Evolutionary conservation across 1,140 invertebrate genomes (phyloP).

Genomic region (Drosophila punjabiensis): DNA sequence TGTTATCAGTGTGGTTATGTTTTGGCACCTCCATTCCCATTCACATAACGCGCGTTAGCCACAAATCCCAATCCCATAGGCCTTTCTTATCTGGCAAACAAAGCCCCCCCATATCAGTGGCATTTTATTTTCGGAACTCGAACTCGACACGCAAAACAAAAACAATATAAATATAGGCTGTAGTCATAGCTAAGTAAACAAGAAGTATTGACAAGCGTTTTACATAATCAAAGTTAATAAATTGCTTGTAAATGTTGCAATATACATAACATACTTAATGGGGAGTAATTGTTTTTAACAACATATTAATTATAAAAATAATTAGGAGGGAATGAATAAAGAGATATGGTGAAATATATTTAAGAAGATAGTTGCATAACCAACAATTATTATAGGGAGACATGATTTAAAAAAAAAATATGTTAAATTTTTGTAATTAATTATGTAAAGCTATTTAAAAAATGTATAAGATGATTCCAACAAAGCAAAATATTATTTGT

Average conservation of each 20-base stretch:
- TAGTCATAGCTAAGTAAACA: conserved; percentile 20
- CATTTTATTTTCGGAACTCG: conserved; percentile 18
- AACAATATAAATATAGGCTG: conserved; percentile 10
- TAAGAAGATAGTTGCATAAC: neutral
- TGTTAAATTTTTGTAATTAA: no score
- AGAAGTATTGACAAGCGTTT: conserved; percentile 13
- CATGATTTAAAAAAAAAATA: no score
- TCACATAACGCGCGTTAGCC: conserved; percentile 33
- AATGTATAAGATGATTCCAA: no score
- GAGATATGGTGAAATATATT: neutral
- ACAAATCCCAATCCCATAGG: conserved; percentile 23
- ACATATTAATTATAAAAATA: neutral
- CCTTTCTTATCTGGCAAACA: conserved; percentile 32
- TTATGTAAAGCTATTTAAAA: no score
- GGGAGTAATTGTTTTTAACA: neutral
- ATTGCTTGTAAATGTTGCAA: neutral
- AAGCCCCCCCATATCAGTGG: conserved; percentile 24
- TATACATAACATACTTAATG: neutral
- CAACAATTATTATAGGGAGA: no score
- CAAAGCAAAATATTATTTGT: no score
- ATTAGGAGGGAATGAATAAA: neutral
- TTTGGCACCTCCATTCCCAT: conserved; percentile 26
- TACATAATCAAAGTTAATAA: conserved; percentile 20
- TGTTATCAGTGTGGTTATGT: conserved; percentile 24
- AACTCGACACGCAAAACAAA: conserved; percentile 8